phyloP scores from a whole-genome alignment of 2,797 vertebrate genomes.

The Scomberomorus guttatus region DNA sequence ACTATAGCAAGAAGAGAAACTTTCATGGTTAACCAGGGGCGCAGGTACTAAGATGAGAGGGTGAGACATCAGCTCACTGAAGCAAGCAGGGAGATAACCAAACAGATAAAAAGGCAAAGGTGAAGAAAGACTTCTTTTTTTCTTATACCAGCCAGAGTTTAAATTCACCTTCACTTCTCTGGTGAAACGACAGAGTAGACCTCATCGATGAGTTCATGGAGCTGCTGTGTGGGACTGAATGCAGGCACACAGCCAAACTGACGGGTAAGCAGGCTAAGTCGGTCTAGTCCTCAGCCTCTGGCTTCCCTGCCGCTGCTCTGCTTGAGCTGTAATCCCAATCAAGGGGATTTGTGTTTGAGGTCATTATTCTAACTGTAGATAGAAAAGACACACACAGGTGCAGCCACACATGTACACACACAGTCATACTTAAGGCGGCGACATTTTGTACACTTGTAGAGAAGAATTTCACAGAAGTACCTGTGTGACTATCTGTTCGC shows the following conservation, averaged over 20 bases:
- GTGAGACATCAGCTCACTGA: neutral
- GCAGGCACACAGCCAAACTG: slow-evolving; percentile 41
- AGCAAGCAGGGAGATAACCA: neutral
- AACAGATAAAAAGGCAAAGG: neutral
- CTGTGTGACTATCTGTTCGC: slow-evolving; percentile 15
- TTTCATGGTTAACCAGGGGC: neutral
- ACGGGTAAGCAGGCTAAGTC: slow-evolving; percentile 55
- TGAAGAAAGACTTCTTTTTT: neutral
- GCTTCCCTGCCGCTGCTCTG: slow-evolving; percentile 38
- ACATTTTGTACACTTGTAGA: slow-evolving; percentile 22
- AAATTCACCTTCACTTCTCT: neutral
- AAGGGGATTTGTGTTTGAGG: slow-evolving; percentile 78
- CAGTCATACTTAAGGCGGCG: slow-evolving; percentile 4
- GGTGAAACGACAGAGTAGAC: slow-evolving; percentile 9
- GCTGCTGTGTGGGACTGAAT: slow-evolving; percentile 8
- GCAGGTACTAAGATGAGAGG: neutral
- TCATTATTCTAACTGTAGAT: slow-evolving; percentile 60
- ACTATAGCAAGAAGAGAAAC: neutral
- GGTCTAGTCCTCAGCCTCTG: slow-evolving; percentile 25
- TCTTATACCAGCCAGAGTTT: neutral
- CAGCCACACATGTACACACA: slow-evolving; percentile 18
- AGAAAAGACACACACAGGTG: slow-evolving; percentile 24
- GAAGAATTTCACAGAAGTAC: neutral
- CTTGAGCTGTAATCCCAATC: slow-evolving; percentile 78
- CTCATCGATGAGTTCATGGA: slow-evolving; percentile 14